Percentiles rank a stretch among this genome's conserved stretches.
Conservation (phyloP, 1,140 invertebrate genomes). For the Drosophila arawakana region DNA sequence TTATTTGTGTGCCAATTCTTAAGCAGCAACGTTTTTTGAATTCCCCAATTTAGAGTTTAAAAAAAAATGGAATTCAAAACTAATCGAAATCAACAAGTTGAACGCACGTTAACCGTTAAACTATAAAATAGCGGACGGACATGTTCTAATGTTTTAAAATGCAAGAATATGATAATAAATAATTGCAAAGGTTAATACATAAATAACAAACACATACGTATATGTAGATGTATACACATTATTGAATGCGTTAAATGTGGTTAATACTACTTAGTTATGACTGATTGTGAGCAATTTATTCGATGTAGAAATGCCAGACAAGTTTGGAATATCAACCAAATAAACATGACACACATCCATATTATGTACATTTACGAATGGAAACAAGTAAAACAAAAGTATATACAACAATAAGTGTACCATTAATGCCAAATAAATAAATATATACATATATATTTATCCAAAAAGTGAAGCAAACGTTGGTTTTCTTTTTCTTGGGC, state of each 20-base stretch:
- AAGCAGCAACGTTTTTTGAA: slow-evolving; percentile 18
- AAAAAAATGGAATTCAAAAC: slow-evolving; percentile 17
- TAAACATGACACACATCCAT: slow-evolving; percentile 23
- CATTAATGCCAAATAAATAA: slow-evolving; percentile 72
- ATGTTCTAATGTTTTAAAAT: slow-evolving; percentile 49
- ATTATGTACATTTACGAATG: slow-evolving; percentile 39
- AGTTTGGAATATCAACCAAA: slow-evolving; percentile 39
- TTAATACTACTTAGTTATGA: slow-evolving; percentile 53
- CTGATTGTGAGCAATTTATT: slow-evolving; percentile 63
- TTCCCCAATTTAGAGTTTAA: slow-evolving; percentile 8
- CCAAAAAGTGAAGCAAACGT: slow-evolving; percentile 5
- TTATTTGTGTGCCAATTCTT: slow-evolving; percentile 34
- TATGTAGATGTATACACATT: slow-evolving; percentile 23
- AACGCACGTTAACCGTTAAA: slow-evolving; percentile 22
- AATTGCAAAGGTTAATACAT: slow-evolving; percentile 34
- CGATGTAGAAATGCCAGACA: slow-evolving; percentile 31
- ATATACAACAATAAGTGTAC: slow-evolving; percentile 59
- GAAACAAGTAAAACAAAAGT: slow-evolving; percentile 44
- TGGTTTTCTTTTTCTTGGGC: background rate
- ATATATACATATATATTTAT: slow-evolving; percentile 57
- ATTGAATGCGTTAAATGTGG: slow-evolving; percentile 39
- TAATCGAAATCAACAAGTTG: slow-evolving; percentile 24
- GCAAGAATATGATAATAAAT: slow-evolving; percentile 47
- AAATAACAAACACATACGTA: slow-evolving; percentile 11
- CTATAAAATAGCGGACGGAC: slow-evolving; percentile 28